phyloP scores from a whole-genome alignment of 1,140 invertebrate genomes.

The Carposina sasakii region DNA sequence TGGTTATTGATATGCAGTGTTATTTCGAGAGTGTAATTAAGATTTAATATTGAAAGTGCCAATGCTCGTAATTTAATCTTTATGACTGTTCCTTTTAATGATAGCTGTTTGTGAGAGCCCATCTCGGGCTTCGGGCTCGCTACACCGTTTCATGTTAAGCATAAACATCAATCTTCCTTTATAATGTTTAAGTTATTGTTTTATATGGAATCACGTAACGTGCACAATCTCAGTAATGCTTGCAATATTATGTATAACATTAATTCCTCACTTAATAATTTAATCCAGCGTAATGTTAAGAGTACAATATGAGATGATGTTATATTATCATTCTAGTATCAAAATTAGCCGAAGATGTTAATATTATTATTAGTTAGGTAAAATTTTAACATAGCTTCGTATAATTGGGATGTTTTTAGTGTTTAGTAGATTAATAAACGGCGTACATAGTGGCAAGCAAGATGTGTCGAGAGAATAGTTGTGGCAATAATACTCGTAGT shows the following conservation, averaged over 20 bases:
- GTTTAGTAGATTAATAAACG: conserved; percentile 67
- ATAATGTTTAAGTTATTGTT: conserved; percentile 46
- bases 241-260: conserved; percentile 70
- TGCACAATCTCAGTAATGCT: conserved; percentile 74
- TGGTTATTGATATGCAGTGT: conserved; percentile 73
- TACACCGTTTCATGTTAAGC: conserved; percentile 37
- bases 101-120: conserved; percentile 39
- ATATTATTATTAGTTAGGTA: conserved; percentile 72
- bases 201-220: conserved; percentile 52
- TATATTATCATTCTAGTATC: conserved; percentile 75
- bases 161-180: conserved; percentile 53
- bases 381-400: conserved; percentile 73
- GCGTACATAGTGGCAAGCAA: conserved; percentile 66
- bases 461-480: conserved; percentile 62
- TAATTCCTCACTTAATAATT: conserved; percentile 67
- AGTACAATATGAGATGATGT: conserved; percentile 74
- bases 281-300: conserved; percentile 72
- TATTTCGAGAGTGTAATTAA: conserved; percentile 73
- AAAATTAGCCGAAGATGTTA: conserved; percentile 74
- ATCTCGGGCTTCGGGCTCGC: conserved; percentile 12
- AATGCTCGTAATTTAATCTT: conserved; percentile 74
- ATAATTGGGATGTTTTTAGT: conserved; percentile 73
- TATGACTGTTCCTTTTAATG: conserved; percentile 70
- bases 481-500: conserved; percentile 72
- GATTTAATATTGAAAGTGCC: conserved; percentile 74